Base-by-base conservation (phyloP, 2,113 vertebrate species). In the Noturus placidus region DNA sequence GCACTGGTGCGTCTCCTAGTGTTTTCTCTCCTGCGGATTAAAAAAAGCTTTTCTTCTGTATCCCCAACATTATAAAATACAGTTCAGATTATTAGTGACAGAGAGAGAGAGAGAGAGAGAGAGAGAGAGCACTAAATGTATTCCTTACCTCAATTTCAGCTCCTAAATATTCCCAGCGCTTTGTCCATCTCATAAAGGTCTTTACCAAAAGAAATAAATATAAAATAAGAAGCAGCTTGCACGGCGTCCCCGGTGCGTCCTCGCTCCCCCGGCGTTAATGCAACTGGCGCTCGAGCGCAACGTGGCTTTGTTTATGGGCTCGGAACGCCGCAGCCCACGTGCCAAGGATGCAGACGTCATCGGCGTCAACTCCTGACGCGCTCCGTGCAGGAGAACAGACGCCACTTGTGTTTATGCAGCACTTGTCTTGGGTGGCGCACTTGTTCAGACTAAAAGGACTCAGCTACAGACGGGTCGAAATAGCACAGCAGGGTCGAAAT, bases 291-390 rank as follows among this genome's bases (percentile, higher is more conserved):
- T 77, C 4, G 86, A 86, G 89, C 87, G 86, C 93, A 94, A 95
- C 93, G 94, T 95, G 95, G 93, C 94, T 95, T 94, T 95, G 94
- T 95, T 95, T 94, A 93, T 90, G 91, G 80, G 88, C 88, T 86
- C 87, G 86, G 87, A 91, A 90, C 84, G 88, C 90, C 80, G 61
- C 87, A 82, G 84, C 81, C 86, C 85, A 82, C 92, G 90, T 93
- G 93, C 92, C 90, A 91, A 90, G 79, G 33, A 20, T 42, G 69
- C 83, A 22, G 81, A 90, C 90, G 90, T 91, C 90, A 89, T 74
- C 27, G 79, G 85, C 87, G 90, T 87, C 89, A 87, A 13, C 19
- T 59, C 86, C 56, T 94, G 92, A 94, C 93, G 93, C 93, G 87
- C 22, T 61, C 19, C 54, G 50, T 27, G 57, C 67, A 61, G n/a